Evolutionary conservation across 2,888 invertebrate genomes (phyloP).

Genomic region (Brachyopa scutellaris): DNA sequence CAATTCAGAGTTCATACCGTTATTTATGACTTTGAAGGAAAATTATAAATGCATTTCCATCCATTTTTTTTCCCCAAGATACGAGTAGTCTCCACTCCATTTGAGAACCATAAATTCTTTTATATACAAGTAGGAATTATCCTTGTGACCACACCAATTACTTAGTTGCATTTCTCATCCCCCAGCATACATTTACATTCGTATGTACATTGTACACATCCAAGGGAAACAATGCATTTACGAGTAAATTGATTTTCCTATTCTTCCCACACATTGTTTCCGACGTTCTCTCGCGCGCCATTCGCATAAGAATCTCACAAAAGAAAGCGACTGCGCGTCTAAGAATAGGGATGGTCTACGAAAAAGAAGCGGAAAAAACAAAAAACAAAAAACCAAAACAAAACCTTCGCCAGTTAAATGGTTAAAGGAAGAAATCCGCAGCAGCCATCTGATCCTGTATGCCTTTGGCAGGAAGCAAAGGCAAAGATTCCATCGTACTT

Average conservation of each 20-base stretch:
- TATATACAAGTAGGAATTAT: too few species aligned
- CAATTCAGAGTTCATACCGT: not conserved
- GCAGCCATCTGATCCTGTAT: constrained; percentile 15
- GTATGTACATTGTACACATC: too few species aligned
- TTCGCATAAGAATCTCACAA: constrained; percentile 43
- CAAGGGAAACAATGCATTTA: constrained; percentile 23
- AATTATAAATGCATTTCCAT: constrained; percentile 41
- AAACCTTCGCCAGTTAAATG: constrained; percentile 28
- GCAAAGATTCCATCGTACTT: constrained; percentile 38
- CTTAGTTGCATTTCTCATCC: constrained; percentile 42
- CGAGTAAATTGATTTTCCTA: constrained; percentile 59
- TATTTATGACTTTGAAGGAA: constrained; percentile 26
- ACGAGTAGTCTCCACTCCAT: constrained; percentile 2
- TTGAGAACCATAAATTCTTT: too few species aligned
- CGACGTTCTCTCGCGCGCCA: constrained; percentile 16
- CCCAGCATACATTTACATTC: not conserved
- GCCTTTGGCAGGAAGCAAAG: constrained; percentile 2
- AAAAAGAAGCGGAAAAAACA: constrained; percentile 5
- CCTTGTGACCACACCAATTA: constrained; percentile 28
- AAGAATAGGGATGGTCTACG: constrained; percentile 76
- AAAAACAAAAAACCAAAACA: constrained; percentile 20
- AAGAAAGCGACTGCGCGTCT: constrained; percentile 79
- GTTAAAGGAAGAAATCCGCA: constrained; percentile 27
- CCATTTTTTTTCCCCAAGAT: not conserved
- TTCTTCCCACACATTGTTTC: constrained; percentile 38